These are phyloP conservation scores for Parnassius apollo DNA, from an alignment of 2,888 invertebrate species.

Conservation along the genomic window DNA sequence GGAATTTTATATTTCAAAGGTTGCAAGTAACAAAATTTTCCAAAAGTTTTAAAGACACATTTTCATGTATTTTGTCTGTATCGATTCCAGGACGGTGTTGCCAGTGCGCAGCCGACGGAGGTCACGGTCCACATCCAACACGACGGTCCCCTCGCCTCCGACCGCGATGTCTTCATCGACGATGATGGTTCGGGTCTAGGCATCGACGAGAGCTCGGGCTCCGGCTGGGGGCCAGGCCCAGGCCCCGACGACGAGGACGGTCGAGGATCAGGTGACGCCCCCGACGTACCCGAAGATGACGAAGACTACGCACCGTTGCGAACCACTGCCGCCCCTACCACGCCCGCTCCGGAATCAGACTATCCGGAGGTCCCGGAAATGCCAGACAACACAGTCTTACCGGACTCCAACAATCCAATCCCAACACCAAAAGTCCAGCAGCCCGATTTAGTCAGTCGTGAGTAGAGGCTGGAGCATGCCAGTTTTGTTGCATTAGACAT, in stretches of 20 bases:
- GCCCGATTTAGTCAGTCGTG: slow-evolving; percentile 72
- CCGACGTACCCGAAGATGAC: slow-evolving; percentile 64
- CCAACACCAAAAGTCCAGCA: slow-evolving; percentile 46
- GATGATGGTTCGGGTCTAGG: slow-evolving; percentile 89
- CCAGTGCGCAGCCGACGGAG: slow-evolving; percentile 55
- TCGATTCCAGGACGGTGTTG: slow-evolving; percentile 64
- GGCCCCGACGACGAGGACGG: slow-evolving; percentile 90
- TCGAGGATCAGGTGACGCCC: slow-evolving; percentile 70
- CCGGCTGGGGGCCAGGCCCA: slow-evolving; percentile 86
- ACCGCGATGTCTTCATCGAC: slow-evolving; percentile 87
- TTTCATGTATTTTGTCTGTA: slow-evolving; percentile 15
- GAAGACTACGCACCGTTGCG: slow-evolving; percentile 59
- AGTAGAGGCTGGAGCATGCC: slow-evolving; percentile 79
- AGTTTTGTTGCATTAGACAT: slow-evolving; percentile 58
- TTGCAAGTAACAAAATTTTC: too few relatives aligned
- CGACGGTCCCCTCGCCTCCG: slow-evolving; percentile 68
- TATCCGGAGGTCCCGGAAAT: slow-evolving; percentile 27
- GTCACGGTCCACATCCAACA: slow-evolving; percentile 54
- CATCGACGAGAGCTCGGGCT: slow-evolving; percentile 92
- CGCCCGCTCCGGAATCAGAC: slow-evolving; percentile 33
- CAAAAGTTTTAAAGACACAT: too few relatives aligned
- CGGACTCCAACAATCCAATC: slow-evolving; percentile 46
- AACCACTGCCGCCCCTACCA: slow-evolving; percentile 37
- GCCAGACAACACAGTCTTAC: slow-evolving; percentile 32
- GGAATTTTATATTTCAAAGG: too few relatives aligned